phyloP scores from a whole-genome alignment of 2,113 vertebrate species.

The Polypterus senegalus region DNA sequence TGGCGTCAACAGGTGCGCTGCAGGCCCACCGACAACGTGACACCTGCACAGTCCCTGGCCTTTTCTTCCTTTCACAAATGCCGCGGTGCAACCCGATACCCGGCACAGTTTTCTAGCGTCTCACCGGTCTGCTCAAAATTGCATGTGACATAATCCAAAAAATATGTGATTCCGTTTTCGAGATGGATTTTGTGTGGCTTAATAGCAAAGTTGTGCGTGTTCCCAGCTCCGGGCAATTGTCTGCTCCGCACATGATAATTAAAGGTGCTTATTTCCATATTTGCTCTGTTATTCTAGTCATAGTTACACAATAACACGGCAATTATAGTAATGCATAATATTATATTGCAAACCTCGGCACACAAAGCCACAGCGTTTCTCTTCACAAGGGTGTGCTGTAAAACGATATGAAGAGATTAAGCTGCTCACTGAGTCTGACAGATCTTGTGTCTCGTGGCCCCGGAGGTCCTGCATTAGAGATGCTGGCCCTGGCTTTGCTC shows the following conservation, averaged over 20 bases:
- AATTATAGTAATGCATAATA: constrained; percentile 7
- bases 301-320: constrained; percentile 2
- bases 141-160: constrained; percentile 37
- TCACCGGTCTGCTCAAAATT: constrained; percentile 32
- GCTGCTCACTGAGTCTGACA: constrained; percentile 4
- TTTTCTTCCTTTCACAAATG: neutral
- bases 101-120: constrained; percentile 32
- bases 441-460: constrained; percentile 6
- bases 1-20: no score
- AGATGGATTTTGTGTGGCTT: constrained; percentile 27
- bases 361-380: constrained; percentile 3
- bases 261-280: constrained; percentile 11
- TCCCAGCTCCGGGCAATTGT: constrained; percentile 16
- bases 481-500: no score
- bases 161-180: constrained; percentile 38
- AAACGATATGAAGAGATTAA: constrained; percentile 13
- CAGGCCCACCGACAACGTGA: no score
- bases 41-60: no score
- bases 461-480: no score
- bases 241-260: constrained; percentile 1
- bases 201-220: neutral
- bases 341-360: constrained; percentile 2
- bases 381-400: constrained; percentile 5
- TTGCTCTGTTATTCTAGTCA: constrained; percentile 1
- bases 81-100: constrained; percentile 34